Evolutionary conservation across 2,888 invertebrate species (phyloP).

Genomic region (Eurytoma californica): DNA sequence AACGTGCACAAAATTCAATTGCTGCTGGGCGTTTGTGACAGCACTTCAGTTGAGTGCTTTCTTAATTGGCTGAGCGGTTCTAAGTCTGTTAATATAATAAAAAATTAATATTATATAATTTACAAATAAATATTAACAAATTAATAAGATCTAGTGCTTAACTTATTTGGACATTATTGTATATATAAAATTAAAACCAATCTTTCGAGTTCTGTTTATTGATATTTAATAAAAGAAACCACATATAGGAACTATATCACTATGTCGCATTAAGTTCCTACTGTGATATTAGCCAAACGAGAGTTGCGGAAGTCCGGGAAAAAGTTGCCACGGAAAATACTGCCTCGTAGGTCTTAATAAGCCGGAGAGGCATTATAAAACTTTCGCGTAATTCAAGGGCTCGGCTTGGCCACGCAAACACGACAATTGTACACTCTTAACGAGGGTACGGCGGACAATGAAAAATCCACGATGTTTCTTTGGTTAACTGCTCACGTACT

Average conservation of each 20-base stretch:
- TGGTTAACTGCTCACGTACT: too few relatives aligned
- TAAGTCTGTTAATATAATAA: too few relatives aligned
- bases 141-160: too few relatives aligned
- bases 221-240: neutral
- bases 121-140: too few relatives aligned
- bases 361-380: slow-evolving; percentile 15
- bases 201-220: too few relatives aligned
- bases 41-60: too few relatives aligned
- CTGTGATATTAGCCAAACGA: neutral
- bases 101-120: too few relatives aligned
- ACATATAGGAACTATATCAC: neutral
- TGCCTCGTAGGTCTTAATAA: slow-evolving; percentile 6
- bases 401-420: neutral
- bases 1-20: too few relatives aligned
- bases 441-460: slow-evolving; percentile 5
- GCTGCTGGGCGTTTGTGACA: too few relatives aligned
- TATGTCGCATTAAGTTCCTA: neutral
- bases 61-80: too few relatives aligned
- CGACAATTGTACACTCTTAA: neutral
- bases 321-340: neutral
- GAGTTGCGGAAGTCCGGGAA: neutral
- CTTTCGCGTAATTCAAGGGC: neutral
- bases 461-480: neutral
- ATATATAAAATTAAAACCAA: too few relatives aligned
- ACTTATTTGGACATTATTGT: too few relatives aligned